A percentile compares a stretch with the other conserved stretches of the same genome.
These are phyloP conservation scores for Corythornis leucogaster DNA, from an alignment of 2,797 vertebrate genomes.

Conservation along the genomic window DNA sequence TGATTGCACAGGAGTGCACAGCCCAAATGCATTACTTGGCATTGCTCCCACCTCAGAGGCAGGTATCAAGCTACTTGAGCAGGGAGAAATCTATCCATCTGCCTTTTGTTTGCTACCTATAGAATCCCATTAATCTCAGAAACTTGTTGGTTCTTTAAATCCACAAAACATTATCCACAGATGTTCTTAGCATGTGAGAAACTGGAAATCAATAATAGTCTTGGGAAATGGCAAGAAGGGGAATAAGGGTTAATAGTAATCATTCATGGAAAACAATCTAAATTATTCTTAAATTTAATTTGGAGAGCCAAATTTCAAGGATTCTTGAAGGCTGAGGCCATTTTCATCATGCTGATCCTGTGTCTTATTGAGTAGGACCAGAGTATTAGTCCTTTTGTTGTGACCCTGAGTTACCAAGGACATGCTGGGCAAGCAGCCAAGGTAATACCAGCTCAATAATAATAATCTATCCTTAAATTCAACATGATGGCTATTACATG, in stretches of 20 bases:
- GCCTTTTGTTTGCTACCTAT: background rate
- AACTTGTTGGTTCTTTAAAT: slow-evolving; percentile 25
- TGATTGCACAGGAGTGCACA: background rate
- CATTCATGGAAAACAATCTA: slow-evolving; percentile 49
- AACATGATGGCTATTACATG: slow-evolving; percentile 58
- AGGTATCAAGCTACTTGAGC: background rate
- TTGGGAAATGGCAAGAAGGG: slow-evolving; percentile 24
- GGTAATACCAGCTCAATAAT: slow-evolving; percentile 68
- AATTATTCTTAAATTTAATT: slow-evolving; percentile 70
- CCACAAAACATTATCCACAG: slow-evolving; percentile 19
- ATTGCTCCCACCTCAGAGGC: background rate
- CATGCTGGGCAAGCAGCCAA: slow-evolving; percentile 76
- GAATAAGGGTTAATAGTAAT: slow-evolving; percentile 51
- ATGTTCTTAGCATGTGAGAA: slow-evolving; percentile 42
- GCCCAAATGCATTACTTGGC: background rate
- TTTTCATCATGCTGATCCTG: slow-evolving; percentile 65
- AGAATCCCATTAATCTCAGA: slow-evolving; percentile 39
- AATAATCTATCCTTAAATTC: slow-evolving; percentile 75
- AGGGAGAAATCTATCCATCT: background rate
- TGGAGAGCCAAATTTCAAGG: slow-evolving; percentile 55
- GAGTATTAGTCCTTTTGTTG: slow-evolving; percentile 70
- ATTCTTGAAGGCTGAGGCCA: slow-evolving; percentile 60
- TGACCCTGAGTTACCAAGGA: slow-evolving; percentile 76
- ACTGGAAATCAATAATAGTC: slow-evolving; percentile 49
- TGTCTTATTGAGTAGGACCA: slow-evolving; percentile 63